A percentile compares a stretch with the other conserved stretches of the same genome.
These are phyloP conservation scores for Epizoanthus illoricatus DNA, from an alignment of 92 coral and sea anemone genomes.

Conservation along the genomic window DNA sequence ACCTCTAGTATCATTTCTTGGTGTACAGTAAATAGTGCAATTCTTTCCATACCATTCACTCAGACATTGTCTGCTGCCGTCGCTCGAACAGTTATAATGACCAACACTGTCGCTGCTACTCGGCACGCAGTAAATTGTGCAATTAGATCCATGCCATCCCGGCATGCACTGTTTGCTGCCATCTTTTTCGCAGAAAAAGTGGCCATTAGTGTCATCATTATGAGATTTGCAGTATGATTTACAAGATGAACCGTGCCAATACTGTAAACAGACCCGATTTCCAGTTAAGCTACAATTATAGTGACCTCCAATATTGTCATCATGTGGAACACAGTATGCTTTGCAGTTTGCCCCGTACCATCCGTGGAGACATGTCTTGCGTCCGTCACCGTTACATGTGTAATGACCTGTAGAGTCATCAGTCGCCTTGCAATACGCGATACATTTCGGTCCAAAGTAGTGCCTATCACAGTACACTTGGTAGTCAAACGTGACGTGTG, in stretches of 20 bases:
- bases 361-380: slow-evolving; percentile 31
- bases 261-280: slow-evolving; percentile 21
- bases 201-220: slow-evolving; percentile 18
- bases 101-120: background rate
- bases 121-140: slow-evolving; percentile 20
- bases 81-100: slow-evolving; percentile 17
- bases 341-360: slow-evolving; percentile 51
- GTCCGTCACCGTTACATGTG: slow-evolving; percentile 29
- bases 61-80: slow-evolving; percentile 27
- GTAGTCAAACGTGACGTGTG: too few species aligned
- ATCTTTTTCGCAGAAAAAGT: slow-evolving; percentile 18
- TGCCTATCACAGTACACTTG: background rate
- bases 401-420: slow-evolving; percentile 11
- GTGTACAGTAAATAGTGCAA: slow-evolving; percentile 13
- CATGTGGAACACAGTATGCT: slow-evolving; percentile 28
- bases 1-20: background rate
- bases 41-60: slow-evolving; percentile 36
- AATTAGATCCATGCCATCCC: slow-evolving; percentile 36
- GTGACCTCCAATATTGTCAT: slow-evolving; percentile 27
- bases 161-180: slow-evolving; percentile 28
- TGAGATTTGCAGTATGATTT: slow-evolving; percentile 13
- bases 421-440: background rate
- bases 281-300: slow-evolving; percentile 34
- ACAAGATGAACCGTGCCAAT: slow-evolving; percentile 39
- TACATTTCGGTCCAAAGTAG: too few species aligned